These are phyloP conservation scores for Arnoldichthys spilopterus DNA, from an alignment of 2,797 vertebrate genomes.

Conservation along the genomic window DNA sequence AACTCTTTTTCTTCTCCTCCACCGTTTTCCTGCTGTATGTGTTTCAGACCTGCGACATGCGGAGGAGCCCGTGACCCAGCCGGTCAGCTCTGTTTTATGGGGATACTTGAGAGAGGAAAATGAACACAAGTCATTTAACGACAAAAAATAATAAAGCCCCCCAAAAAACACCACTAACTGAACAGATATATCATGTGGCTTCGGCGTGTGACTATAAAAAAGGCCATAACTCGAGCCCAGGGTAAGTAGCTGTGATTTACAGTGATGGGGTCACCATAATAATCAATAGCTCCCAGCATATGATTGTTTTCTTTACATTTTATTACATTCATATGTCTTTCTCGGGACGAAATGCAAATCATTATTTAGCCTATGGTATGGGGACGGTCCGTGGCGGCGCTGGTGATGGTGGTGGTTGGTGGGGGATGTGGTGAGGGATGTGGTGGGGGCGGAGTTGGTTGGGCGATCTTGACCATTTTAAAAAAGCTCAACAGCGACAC, in stretches of 20 bases:
- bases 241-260: constrained; percentile 24
- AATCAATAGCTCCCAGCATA: constrained; percentile 21
- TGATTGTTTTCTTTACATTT: constrained; percentile 41
- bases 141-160: not conserved
- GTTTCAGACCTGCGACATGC: no score
- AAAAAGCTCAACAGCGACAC: constrained; percentile 74
- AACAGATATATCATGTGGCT: not conserved
- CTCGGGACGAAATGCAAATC: constrained; percentile 31
- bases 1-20: no score
- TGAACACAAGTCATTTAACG: constrained; percentile 8
- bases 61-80: no score
- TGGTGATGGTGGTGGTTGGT: not conserved
- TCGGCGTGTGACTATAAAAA: constrained; percentile 23
- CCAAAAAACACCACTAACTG: not conserved
- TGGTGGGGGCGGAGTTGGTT: not conserved
- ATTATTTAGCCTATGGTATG: constrained; percentile 20
- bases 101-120: not conserved
- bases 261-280: constrained; percentile 1
- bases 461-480: no score
- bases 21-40: no score
- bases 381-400: no score
- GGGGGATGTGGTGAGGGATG: not conserved
- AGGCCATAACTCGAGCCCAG: not conserved
- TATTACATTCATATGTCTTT: constrained; percentile 36
- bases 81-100: not conserved